These are phyloP conservation scores for Aix galericulata DNA, from an alignment of 2,113 vertebrate genomes.

Conservation along the genomic window DNA sequence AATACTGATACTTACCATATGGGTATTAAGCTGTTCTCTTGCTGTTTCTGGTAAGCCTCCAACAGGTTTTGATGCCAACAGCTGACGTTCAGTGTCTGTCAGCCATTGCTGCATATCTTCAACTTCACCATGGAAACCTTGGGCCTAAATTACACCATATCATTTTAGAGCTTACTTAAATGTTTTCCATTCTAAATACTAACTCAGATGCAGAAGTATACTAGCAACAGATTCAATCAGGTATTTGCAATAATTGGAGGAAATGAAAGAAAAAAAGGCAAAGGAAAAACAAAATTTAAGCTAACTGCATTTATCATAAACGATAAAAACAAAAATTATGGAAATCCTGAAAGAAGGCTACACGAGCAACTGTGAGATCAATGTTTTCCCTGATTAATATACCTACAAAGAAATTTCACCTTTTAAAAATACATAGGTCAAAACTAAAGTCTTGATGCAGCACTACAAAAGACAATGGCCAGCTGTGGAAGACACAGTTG, in stretches of 20 bases:
- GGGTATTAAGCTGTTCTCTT: constrained; percentile 93
- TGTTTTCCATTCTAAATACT: background rate
- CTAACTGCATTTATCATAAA: background rate
- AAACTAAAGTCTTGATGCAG: background rate
- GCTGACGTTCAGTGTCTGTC: constrained; percentile 95
- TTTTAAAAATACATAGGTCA: background rate
- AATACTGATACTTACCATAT: constrained; percentile 91
- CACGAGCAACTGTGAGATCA: background rate
- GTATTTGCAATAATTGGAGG: background rate
- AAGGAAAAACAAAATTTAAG: background rate
- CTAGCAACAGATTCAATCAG: background rate
- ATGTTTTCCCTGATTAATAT: background rate
- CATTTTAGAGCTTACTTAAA: constrained; percentile 35
- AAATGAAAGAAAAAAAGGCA: background rate
- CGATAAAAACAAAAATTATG: background rate
- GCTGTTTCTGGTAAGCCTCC: constrained; percentile 99
- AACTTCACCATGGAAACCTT: constrained; percentile 98
- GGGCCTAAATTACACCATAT: constrained; percentile 85
- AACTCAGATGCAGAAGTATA: background rate
- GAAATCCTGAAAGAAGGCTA: background rate
- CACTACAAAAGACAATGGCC: background rate
- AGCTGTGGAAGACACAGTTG: background rate
- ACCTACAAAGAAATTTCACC: background rate
- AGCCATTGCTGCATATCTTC: constrained; percentile 98
- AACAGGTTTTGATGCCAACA: constrained; percentile 94